Conservation (phyloP, 2,888 invertebrate genomes). For the Dicyrtomina minuta region DNA sequence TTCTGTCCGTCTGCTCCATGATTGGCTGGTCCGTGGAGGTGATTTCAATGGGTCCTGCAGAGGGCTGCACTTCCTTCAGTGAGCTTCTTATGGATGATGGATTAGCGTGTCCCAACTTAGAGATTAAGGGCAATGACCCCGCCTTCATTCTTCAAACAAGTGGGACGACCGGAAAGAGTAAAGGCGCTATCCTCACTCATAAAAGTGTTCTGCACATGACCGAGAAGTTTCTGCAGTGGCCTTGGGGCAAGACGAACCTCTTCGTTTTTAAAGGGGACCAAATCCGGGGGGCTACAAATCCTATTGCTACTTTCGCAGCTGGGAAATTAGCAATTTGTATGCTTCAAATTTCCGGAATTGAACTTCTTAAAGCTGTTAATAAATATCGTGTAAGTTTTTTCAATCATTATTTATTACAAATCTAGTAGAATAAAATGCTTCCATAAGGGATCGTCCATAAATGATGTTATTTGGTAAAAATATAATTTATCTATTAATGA, state of each 20-base stretch:
- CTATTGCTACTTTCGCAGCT: slow-evolving; percentile 34
- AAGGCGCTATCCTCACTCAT: slow-evolving; percentile 45
- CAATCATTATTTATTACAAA: too few relatives aligned
- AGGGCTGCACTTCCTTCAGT: slow-evolving; percentile 45
- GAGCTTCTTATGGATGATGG: slow-evolving; percentile 47
- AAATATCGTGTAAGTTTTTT: slow-evolving; percentile 42
- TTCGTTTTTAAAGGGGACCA: slow-evolving; percentile 48
- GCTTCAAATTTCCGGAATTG: slow-evolving; percentile 38
- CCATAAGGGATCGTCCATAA: too few relatives aligned
- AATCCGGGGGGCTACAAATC: slow-evolving; percentile 42
- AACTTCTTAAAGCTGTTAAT: slow-evolving; percentile 42
- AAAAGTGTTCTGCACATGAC: slow-evolving; percentile 35
- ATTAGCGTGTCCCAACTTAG: slow-evolving; percentile 8
- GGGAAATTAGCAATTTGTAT: slow-evolving; percentile 38
- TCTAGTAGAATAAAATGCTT: too few relatives aligned
- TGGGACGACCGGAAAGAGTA: slow-evolving; percentile 45
- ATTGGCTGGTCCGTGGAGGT: slow-evolving; percentile 49
- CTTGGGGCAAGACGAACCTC: slow-evolving; percentile 38
- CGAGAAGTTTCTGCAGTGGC: slow-evolving; percentile 23
- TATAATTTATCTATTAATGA: neutral
- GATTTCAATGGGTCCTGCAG: slow-evolving; percentile 38
- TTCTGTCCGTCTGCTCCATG: slow-evolving; percentile 36
- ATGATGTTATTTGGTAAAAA: too few relatives aligned
- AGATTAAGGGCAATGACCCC: slow-evolving; percentile 10
- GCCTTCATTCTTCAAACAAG: slow-evolving; percentile 30